Percentiles rank a stretch among this genome's conserved stretches.
These are phyloP conservation scores for Lemur catta DNA, from an alignment of 2,797 vertebrate species.

Conservation along the genomic window DNA sequence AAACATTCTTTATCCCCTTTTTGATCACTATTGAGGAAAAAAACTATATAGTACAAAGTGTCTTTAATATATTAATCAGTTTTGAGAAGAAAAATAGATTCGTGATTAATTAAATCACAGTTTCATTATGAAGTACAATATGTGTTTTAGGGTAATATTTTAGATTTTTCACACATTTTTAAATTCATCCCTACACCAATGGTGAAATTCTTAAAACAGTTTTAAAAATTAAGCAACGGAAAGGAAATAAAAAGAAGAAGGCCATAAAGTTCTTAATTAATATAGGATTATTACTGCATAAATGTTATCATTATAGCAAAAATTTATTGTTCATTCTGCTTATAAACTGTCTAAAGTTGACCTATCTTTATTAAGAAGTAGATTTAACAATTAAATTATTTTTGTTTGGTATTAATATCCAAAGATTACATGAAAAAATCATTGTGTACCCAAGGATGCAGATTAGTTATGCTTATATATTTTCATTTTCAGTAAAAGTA, in stretches of 20 bases:
- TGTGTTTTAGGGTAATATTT: neutral
- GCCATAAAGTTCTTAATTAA: neutral
- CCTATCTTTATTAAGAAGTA: neutral
- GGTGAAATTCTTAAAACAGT: neutral
- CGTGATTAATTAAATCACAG: neutral
- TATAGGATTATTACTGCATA: neutral
- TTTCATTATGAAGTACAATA: neutral
- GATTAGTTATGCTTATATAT: neutral
- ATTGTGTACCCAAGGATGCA: neutral
- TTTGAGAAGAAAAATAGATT: neutral
- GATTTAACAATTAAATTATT: neutral
- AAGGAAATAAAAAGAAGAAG: neutral
- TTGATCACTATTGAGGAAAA: neutral
- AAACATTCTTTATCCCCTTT: neutral
- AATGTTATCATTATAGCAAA: neutral
- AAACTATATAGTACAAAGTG: neutral
- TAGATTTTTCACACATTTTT: neutral
- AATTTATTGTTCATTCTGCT: neutral
- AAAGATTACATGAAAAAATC: neutral
- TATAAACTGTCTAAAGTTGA: neutral
- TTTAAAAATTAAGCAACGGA: conserved; percentile 1
- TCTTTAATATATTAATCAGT: neutral
- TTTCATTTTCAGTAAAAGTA: neutral
- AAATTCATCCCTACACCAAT: neutral
- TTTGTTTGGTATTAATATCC: neutral